These are phyloP conservation scores for Bos indicus DNA, from an alignment of 2,113 vertebrate genomes.

Conservation along the genomic window DNA sequence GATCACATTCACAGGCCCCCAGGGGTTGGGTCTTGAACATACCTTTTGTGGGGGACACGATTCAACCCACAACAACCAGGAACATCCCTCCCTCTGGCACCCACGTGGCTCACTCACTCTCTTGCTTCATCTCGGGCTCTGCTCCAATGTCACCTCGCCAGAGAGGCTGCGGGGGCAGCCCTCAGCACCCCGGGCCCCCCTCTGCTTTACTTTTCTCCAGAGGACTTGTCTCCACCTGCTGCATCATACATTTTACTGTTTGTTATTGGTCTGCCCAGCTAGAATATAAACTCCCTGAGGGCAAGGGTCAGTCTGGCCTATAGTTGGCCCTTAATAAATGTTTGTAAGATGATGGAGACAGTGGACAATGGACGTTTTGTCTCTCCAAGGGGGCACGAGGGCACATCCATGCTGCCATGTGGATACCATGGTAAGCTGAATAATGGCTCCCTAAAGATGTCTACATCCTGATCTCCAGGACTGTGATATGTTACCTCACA, in stretches of 20 bases:
- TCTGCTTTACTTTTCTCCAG: background rate
- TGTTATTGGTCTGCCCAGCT: background rate
- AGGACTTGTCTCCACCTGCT: background rate
- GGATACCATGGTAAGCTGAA: background rate
- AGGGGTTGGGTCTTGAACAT: background rate
- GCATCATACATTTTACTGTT: background rate
- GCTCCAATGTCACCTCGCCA: rapidly evolving
- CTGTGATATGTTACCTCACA: background rate
- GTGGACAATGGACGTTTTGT: background rate
- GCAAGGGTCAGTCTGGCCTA: background rate
- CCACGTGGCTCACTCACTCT: rapidly evolving
- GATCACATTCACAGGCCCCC: background rate
- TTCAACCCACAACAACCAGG: background rate
- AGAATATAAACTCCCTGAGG: background rate
- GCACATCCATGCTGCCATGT: background rate
- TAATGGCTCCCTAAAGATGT: background rate
- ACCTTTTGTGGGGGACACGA: background rate
- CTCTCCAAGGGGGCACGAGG: background rate
- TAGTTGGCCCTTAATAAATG: background rate
- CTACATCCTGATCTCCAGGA: background rate
- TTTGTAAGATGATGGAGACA: background rate
- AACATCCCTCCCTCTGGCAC: background rate
- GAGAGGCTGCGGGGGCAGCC: background rate
- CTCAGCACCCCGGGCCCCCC: background rate
- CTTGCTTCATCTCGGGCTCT: background rate